phyloP scores from a whole-genome alignment of 2,113 vertebrate species.

The Indri indri region DNA sequence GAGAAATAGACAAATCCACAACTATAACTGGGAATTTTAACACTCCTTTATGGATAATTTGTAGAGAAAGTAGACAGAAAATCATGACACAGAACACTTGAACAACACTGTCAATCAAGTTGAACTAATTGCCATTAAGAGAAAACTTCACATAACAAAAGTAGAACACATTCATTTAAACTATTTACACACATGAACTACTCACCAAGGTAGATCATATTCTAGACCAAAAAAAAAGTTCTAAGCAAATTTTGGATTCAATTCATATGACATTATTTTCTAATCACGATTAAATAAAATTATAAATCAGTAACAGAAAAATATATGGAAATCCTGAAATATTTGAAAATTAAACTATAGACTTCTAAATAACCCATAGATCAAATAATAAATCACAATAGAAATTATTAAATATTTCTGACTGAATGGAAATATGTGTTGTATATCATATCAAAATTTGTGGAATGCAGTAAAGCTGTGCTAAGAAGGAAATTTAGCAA shows the following conservation, averaged over 20 bases:
- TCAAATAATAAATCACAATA: conserved; percentile 14
- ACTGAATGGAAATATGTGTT: conserved; percentile 17
- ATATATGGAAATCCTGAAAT: conserved; percentile 8
- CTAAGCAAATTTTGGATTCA: conserved; percentile 40
- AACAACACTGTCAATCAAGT: not conserved
- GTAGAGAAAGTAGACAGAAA: not conserved
- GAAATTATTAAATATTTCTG: conserved; percentile 27
- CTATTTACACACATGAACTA: not conserved
- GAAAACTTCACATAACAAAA: not conserved
- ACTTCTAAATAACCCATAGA: not conserved
- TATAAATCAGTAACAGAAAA: conserved; percentile 37
- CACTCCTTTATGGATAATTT: not conserved
- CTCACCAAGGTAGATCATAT: not conserved
- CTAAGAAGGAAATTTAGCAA: not conserved
- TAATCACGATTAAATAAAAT: conserved; percentile 24
- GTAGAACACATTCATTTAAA: conserved; percentile 40
- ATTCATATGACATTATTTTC: not conserved
- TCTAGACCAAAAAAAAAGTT: not conserved
- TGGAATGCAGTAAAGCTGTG: not conserved
- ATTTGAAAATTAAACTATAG: conserved; percentile 52
- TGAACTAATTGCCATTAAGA: conserved; percentile 40
- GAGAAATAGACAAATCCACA: conserved; percentile 16
- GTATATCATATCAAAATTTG: not conserved
- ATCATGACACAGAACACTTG: not conserved
- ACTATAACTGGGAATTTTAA: not conserved